Base-by-base conservation (phyloP, 1,140 invertebrate genomes). In the Tribolium madens region DNA sequence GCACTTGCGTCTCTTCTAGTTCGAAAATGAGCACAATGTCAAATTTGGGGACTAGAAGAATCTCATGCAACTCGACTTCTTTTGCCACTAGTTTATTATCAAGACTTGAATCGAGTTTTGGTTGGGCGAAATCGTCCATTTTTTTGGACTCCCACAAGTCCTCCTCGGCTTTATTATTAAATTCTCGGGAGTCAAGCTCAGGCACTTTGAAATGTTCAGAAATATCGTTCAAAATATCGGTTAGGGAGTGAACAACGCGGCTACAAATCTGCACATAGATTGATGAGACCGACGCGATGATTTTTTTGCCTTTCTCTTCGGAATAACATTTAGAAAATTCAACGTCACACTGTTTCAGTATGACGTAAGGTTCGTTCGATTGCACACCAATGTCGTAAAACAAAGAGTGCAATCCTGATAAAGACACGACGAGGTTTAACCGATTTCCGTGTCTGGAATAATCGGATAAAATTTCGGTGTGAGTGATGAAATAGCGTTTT, bases 141-240 rank as follows among this genome's bases (percentile, higher is more conserved):
- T 92, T 91, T 83, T 91, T 93, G 0, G 93, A 91, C 33, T 90
- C 90, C 94, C 94, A 96, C 1, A 96, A 85, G 85, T 94, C 91
- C 78, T 90, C 90, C 36, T 81, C 78, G 75, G 82, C 85, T 72
- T 87, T 87, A 2, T 15, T 77, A 10, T 6, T 5, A 42, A 9
- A 4, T 57, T n/a, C 15, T 80, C 69, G 33, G 42, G 15, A 50
- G 73, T 72, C 60, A 42, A 17, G 85, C 10, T 89, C 88, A 0
- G 88, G 87, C 21, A 89, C 82, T 60, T 86, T 87, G 31, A 90
- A 84, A 81, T 90, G 89, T 68, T 87, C 84, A n/a, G 86, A 84
- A 64, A 90, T 87, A 81, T 90, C 89, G 78, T 89, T 89, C 14
- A 89, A 81, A 47, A 90, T 88, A 77, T 90, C 89, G 86, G 80